Evolutionary conservation across 2,113 vertebrate genomes (phyloP).

Genomic region (Psilopsiagon aymara): DNA sequence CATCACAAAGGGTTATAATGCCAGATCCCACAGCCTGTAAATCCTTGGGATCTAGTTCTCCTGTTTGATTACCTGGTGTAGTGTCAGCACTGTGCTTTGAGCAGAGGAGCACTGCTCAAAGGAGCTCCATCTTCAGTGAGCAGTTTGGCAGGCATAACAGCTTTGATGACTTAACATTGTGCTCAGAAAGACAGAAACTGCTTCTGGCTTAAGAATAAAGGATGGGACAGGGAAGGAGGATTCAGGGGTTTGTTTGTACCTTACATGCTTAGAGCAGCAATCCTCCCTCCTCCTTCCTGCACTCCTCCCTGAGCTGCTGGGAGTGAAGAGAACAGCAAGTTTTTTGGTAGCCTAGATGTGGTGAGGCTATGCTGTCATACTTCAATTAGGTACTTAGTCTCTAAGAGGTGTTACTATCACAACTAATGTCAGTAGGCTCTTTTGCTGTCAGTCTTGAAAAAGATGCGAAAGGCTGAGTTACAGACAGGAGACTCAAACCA

Average conservation of each 20-base stretch:
- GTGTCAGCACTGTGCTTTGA: conserved; percentile 30
- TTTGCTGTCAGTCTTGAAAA: background rate
- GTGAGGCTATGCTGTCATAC: background rate
- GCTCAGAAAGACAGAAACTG: conserved; percentile 21
- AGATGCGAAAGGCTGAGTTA: background rate
- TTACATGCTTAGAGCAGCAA: background rate
- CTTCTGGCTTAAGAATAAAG: conserved; percentile 61
- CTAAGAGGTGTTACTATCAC: background rate
- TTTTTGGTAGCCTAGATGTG: background rate
- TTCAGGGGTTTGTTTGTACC: background rate
- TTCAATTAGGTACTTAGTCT: background rate
- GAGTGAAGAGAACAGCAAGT: background rate
- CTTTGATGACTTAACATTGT: conserved; percentile 34
- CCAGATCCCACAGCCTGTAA: background rate
- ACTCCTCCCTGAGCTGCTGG: background rate
- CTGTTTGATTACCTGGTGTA: conserved; percentile 6
- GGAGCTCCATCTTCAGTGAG: background rate
- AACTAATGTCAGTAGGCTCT: background rate
- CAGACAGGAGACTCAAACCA: background rate
- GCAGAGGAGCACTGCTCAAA: background rate
- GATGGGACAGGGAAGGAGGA: background rate
- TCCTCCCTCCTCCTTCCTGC: background rate
- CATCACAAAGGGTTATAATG: background rate
- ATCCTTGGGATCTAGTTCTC: conserved; percentile 34
- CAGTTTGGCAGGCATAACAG: background rate